Evolutionary conservation across 1,140 invertebrate genomes (phyloP).

Genomic region (Eumeta japonica): DNA sequence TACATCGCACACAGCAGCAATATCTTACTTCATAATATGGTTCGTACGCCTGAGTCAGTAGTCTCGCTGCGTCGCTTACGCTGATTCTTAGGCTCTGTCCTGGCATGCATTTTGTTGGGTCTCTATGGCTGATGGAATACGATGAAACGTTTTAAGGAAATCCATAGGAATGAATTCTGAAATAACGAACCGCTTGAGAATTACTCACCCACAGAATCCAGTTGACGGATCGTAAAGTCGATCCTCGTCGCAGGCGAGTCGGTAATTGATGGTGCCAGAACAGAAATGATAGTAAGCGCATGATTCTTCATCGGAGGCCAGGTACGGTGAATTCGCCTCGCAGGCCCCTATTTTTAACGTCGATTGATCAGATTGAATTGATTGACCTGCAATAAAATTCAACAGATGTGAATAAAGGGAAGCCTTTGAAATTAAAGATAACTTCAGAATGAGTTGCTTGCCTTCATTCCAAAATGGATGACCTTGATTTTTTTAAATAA

Average conservation of each 20-base stretch:
- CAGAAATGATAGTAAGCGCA: slow-evolving; percentile 71
- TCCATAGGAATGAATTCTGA: too few relatives aligned
- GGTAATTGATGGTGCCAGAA: slow-evolving; percentile 61
- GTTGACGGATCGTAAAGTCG: slow-evolving; percentile 56
- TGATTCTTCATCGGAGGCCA: slow-evolving; percentile 63
- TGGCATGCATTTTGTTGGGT: slow-evolving; percentile 44
- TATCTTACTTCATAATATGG: slow-evolving; percentile 42
- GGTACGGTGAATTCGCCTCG: slow-evolving; percentile 50
- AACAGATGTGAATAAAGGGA: slow-evolving; percentile 8
- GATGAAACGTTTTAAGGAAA: too few relatives aligned
- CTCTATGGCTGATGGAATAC: slow-evolving; percentile 44
- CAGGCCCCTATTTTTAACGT: slow-evolving; percentile 46
- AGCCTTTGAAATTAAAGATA: slow-evolving; percentile 1
- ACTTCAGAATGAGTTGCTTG: too few relatives aligned
- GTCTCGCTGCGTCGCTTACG: slow-evolving; percentile 39
- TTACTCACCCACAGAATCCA: slow-evolving; percentile 55
- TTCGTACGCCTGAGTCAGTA: slow-evolving; percentile 39
- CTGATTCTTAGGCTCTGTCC: slow-evolving; percentile 46
- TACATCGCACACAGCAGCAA: too few relatives aligned
- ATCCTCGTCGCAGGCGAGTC: slow-evolving; percentile 53
- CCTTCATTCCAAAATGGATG: too few relatives aligned
- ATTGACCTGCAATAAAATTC: slow-evolving; percentile 38
- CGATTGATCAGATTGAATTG: slow-evolving; percentile 32
- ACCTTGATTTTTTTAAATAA: too few relatives aligned
- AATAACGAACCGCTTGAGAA: too few relatives aligned